phyloP scores from a whole-genome alignment of 2,888 invertebrate species.

The Coremacera marginata region DNA sequence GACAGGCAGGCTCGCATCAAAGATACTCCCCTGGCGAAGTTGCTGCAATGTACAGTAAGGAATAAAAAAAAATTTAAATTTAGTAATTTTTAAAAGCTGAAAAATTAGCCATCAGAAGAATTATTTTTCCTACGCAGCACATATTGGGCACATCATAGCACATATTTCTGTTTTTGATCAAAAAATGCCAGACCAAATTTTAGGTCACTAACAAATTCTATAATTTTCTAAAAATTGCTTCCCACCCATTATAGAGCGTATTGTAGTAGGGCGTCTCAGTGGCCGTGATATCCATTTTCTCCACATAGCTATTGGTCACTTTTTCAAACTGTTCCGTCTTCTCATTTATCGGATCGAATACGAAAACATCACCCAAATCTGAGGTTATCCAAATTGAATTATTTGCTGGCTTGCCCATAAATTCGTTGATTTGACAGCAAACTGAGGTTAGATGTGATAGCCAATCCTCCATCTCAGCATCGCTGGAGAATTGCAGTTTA shows the following conservation, averaged over 20 bases:
- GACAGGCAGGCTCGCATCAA: too few relatives aligned
- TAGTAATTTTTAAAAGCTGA: too few relatives aligned
- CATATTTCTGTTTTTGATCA: too few relatives aligned
- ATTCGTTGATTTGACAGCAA: constrained; percentile 79
- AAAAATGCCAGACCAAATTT: too few relatives aligned
- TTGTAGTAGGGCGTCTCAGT: constrained; percentile 76
- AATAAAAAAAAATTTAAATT: too few relatives aligned
- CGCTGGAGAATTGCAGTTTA: constrained; percentile 83
- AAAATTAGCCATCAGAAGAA: too few relatives aligned
- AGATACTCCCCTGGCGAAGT: too few relatives aligned
- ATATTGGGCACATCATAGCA: too few relatives aligned
- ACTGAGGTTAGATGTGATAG: constrained; percentile 83
- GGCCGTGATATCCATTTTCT: constrained; percentile 79
- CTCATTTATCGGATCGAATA: constrained; percentile 80
- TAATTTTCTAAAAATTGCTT: background rate
- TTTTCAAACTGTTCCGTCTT: constrained; percentile 72
- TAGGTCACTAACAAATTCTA: too few relatives aligned
- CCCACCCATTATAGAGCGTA: constrained; percentile 76
- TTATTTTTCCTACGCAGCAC: too few relatives aligned
- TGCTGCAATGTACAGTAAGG: too few relatives aligned
- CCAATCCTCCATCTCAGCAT: constrained; percentile 92
- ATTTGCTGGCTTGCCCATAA: constrained; percentile 78
- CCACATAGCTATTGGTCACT: constrained; percentile 72
- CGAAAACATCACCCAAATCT: constrained; percentile 83
- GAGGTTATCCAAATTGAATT: constrained; percentile 85